Conservation (phyloP, 2,888 invertebrate genomes). For the Agapostemon virescens region DNA sequence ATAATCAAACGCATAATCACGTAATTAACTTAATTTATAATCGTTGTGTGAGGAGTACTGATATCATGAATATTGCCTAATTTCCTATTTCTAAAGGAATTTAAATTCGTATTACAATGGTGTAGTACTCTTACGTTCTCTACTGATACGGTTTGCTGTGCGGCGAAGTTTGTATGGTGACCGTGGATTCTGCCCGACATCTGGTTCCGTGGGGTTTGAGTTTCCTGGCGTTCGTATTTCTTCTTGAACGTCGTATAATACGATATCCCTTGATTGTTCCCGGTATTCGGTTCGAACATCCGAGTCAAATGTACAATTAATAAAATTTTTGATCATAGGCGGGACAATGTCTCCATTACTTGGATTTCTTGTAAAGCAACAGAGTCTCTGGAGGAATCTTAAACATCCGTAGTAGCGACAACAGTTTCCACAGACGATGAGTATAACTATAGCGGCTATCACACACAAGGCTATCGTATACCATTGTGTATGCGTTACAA, state of each 20-base stretch:
- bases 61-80: too few relatives aligned
- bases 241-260: neutral
- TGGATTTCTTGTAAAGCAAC: conserved; percentile 17
- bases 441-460: conserved; percentile 10
- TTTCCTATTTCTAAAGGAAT: too few relatives aligned
- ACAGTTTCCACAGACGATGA: conserved; percentile 22
- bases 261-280: conserved; percentile 1
- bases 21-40: too few relatives aligned
- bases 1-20: too few relatives aligned
- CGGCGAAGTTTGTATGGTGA: too few relatives aligned
- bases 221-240: neutral
- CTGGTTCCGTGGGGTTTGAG: too few relatives aligned
- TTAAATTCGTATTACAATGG: too few relatives aligned
- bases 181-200: too few relatives aligned
- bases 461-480: conserved; percentile 25
- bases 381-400: neutral
- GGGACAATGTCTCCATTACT: conserved; percentile 15
- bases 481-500: conserved; percentile 15
- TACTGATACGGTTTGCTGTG: too few relatives aligned
- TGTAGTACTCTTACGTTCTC: too few relatives aligned
- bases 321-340: conserved; percentile 20
- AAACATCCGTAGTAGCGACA: conserved; percentile 22
- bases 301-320: conserved; percentile 23
- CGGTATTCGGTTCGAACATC: conserved; percentile 16
- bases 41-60: too few relatives aligned